A percentile compares a stretch with the other conserved stretches of the same genome.
Evolutionary conservation across 2,797 vertebrate species (phyloP).

Genomic region (Jordanella pulchra): DNA sequence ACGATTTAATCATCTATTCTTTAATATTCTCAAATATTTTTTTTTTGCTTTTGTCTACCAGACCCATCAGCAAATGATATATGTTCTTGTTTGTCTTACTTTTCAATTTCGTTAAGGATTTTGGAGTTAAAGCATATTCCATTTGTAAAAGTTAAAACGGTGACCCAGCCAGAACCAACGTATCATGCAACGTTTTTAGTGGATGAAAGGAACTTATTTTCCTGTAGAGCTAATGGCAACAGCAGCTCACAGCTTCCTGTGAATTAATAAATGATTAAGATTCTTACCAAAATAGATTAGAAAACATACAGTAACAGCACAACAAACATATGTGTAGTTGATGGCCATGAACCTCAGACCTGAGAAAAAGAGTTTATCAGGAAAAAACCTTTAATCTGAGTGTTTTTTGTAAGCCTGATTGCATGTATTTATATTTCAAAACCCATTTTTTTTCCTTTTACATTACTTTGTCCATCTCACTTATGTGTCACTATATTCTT

Average conservation of each 20-base stretch:
- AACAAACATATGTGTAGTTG: background rate
- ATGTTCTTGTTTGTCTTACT: too few relatives aligned
- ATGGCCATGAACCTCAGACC: constrained; percentile 6
- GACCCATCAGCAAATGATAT: background rate
- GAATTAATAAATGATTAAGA: constrained; percentile 4
- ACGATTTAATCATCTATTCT: too few relatives aligned
- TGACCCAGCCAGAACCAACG: background rate
- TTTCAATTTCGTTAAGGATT: background rate
- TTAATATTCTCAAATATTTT: too few relatives aligned
- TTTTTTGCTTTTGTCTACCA: too few relatives aligned
- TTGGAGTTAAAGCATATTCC: background rate
- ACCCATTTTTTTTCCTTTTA: constrained; percentile 34
- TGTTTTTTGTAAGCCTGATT: background rate
- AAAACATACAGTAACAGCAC: constrained; percentile 3
- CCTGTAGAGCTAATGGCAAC: background rate
- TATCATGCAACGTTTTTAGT: background rate
- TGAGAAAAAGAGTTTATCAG: constrained; percentile 15
- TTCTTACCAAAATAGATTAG: background rate
- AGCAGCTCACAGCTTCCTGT: too few relatives aligned
- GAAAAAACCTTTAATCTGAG: constrained; percentile 17
- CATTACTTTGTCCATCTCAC: constrained; percentile 33
- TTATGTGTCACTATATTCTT: constrained; percentile 44
- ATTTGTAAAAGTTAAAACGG: background rate
- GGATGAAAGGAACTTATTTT: background rate
- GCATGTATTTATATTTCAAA: constrained; percentile 11